These are phyloP conservation scores for Squalus acanthias DNA, from an alignment of 2,797 vertebrate species.

Conservation along the genomic window DNA sequence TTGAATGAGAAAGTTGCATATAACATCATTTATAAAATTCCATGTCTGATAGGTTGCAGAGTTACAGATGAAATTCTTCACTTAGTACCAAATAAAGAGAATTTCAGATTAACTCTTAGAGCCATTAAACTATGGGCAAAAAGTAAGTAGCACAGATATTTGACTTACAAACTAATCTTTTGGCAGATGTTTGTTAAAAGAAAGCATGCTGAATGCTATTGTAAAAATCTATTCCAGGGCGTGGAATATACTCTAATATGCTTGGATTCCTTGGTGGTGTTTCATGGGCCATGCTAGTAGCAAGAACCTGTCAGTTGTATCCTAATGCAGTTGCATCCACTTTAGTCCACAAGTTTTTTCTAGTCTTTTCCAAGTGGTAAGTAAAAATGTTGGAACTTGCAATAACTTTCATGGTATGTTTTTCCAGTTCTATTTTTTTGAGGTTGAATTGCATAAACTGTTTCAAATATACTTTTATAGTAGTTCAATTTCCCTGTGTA, in stretches of 20 bases:
- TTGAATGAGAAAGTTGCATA: neutral
- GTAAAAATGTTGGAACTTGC: constrained; percentile 40
- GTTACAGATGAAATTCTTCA: constrained; percentile 96
- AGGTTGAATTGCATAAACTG: neutral
- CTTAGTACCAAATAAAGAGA: constrained; percentile 94
- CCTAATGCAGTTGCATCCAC: constrained; percentile 68
- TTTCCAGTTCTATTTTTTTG: neutral
- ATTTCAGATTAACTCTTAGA: constrained; percentile 85
- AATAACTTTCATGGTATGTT: no score
- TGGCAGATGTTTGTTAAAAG: constrained; percentile 32
- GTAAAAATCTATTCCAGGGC: constrained; percentile 51
- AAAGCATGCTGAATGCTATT: constrained; percentile 40
- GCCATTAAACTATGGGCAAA: constrained; percentile 98
- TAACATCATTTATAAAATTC: constrained; percentile 34
- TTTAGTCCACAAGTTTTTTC: constrained; percentile 68
- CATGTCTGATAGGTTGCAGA: constrained; percentile 74
- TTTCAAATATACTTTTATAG: neutral
- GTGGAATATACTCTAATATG: constrained; percentile 71
- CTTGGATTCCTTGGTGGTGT: constrained; percentile 70
- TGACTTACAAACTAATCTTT: constrained; percentile 21
- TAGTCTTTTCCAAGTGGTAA: constrained; percentile 72
- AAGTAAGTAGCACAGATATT: constrained; percentile 65
- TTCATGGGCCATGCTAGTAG: constrained; percentile 70
- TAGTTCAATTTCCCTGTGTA: neutral
- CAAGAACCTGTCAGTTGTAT: constrained; percentile 67